These are phyloP conservation scores for Ceratina australensis DNA, from an alignment of 1,140 invertebrate genomes.

Conservation along the genomic window DNA sequence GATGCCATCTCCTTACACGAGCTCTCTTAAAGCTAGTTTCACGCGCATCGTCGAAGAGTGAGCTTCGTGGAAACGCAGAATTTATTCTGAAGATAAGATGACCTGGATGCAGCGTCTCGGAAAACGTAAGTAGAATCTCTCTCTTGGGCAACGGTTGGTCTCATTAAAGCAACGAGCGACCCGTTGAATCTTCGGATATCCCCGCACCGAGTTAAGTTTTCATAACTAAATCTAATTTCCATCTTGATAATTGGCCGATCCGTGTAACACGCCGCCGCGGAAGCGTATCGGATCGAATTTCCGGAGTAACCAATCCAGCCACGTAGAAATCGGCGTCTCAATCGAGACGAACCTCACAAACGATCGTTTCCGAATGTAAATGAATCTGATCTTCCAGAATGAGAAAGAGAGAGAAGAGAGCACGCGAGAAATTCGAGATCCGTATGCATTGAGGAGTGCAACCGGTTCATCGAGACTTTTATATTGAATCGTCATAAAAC, in stretches of 20 bases:
- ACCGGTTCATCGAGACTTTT: slow-evolving; percentile 50
- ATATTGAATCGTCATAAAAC: slow-evolving; percentile 80
- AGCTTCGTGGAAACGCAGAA: slow-evolving; percentile 52
- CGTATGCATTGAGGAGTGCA: slow-evolving; percentile 73
- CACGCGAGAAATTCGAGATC: slow-evolving; percentile 67
- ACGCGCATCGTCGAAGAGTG: slow-evolving; percentile 53
- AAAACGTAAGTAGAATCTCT: neutral
- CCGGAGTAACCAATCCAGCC: slow-evolving; percentile 40
- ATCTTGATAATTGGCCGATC: slow-evolving; percentile 11
- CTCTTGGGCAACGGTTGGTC: neutral
- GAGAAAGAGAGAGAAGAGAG: neutral
- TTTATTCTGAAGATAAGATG: neutral
- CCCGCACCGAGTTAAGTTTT: neutral
- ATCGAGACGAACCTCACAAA: slow-evolving; percentile 23
- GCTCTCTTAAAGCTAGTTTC: slow-evolving; percentile 44
- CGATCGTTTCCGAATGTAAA: slow-evolving; percentile 56
- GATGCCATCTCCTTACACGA: slow-evolving; percentile 35
- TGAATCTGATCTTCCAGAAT: slow-evolving; percentile 30
- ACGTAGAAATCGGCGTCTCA: slow-evolving; percentile 1
- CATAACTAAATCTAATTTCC: neutral
- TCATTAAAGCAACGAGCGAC: no score
- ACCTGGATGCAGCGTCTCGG: neutral
- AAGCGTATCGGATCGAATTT: slow-evolving; percentile 35
- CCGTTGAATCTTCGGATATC: no score
- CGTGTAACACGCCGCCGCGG: neutral